These are phyloP conservation scores for Glaucomys volans DNA, from an alignment of 2,113 vertebrate species.

Conservation along the genomic window DNA sequence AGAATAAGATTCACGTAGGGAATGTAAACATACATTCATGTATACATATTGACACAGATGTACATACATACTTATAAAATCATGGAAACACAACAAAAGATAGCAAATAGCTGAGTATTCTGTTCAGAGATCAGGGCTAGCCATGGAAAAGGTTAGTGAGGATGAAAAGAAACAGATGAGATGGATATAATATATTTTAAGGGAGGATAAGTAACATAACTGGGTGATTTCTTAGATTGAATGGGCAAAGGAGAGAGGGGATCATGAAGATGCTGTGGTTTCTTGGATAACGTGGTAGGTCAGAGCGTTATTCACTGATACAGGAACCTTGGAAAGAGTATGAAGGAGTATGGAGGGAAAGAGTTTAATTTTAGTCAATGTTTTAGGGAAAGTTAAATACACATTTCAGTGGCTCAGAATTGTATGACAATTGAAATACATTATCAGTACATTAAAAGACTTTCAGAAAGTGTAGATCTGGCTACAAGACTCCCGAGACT, in stretches of 20 bases:
- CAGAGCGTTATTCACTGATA: background rate
- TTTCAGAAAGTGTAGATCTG: background rate
- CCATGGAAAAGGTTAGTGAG: background rate
- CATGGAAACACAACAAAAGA: background rate
- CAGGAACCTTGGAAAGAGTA: background rate
- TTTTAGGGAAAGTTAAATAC: background rate
- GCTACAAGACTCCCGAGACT: background rate
- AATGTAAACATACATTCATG: too few species aligned
- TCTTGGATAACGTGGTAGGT: background rate
- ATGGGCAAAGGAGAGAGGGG: background rate
- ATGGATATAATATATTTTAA: background rate
- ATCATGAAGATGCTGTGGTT: background rate
- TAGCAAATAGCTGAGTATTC: background rate
- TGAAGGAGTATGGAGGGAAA: background rate
- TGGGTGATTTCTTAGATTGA: background rate
- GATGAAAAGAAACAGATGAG: background rate
- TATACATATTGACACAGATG: background rate
- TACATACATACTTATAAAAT: background rate
- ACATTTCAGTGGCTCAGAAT: background rate
- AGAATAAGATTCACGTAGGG: background rate
- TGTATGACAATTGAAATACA: background rate
- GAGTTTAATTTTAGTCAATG: background rate
- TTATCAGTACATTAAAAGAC: background rate
- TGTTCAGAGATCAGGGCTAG: background rate
- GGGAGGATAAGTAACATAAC: background rate